Conservation (phyloP, 2,888 invertebrate species). For the Caenorhabditis plicata region DNA sequence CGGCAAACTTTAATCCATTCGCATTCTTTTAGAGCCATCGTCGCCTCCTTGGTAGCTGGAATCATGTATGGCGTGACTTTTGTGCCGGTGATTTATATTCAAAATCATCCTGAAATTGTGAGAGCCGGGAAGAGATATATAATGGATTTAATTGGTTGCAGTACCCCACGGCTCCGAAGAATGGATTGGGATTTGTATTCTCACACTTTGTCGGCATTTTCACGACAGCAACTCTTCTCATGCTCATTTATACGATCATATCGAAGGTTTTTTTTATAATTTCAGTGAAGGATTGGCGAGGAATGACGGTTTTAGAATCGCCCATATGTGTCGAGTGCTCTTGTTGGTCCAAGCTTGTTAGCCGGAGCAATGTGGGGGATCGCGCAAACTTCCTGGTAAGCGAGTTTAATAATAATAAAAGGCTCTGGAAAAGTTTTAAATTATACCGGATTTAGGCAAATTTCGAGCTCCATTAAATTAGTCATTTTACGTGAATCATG, state of each 20-base stretch:
- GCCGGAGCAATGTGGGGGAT: slow-evolving; percentile 69
- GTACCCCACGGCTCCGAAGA: slow-evolving; percentile 49
- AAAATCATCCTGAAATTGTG: slow-evolving; percentile 61
- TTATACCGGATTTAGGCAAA: no score
- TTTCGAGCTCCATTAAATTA: no score
- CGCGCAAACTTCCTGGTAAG: slow-evolving; percentile 67
- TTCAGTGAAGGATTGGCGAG: neutral
- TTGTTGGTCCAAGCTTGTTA: slow-evolving; percentile 54
- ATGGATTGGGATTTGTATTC: slow-evolving; percentile 67
- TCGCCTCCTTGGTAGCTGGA: slow-evolving; percentile 67
- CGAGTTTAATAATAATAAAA: no score
- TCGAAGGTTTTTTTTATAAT: slow-evolving; percentile 4
- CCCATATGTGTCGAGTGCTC: slow-evolving; percentile 66
- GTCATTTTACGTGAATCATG: no score
- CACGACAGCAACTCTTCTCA: slow-evolving; percentile 66
- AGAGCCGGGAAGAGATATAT: neutral
- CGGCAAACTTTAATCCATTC: no score
- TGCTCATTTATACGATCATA: slow-evolving; percentile 50
- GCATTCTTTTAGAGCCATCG: slow-evolving; percentile 64
- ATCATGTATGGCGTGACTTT: slow-evolving; percentile 69
- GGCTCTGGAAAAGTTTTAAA: no score
- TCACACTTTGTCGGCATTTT: slow-evolving; percentile 68
- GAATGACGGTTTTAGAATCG: slow-evolving; percentile 56
- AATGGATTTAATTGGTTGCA: no score
- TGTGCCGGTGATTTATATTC: slow-evolving; percentile 68